Conservation (phyloP, 2,888 invertebrate genomes). For the Sinopyrophorus schimmeli region DNA sequence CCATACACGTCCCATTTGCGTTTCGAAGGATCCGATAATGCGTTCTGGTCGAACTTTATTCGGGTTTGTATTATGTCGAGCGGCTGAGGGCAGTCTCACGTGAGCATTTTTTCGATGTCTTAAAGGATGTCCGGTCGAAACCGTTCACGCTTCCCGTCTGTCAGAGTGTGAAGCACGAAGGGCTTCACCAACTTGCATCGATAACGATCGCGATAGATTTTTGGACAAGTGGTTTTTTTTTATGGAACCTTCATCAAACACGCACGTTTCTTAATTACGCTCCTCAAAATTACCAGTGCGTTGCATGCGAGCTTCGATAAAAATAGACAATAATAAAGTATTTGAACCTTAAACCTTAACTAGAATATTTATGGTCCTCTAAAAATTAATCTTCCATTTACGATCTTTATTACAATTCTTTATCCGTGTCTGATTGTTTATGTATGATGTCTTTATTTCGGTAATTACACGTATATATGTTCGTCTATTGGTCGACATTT, state of each 20-base stretch:
- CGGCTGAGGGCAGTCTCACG: conserved; percentile 17
- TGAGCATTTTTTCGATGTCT: conserved; percentile 25
- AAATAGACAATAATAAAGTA: too few species aligned
- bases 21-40: conserved; percentile 19
- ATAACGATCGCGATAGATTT: conserved; percentile 42
- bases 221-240: conserved; percentile 43
- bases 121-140: conserved; percentile 45
- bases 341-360: conserved; percentile 10
- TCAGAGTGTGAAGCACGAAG: conserved; percentile 36
- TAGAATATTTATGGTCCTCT: not conserved
- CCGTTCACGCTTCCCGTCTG: conserved; percentile 45
- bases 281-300: conserved; percentile 26
- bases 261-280: conserved; percentile 44
- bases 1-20: conserved; percentile 16
- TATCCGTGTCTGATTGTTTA: too few species aligned
- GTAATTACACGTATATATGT: too few species aligned
- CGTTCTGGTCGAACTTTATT: conserved; percentile 17
- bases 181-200: conserved; percentile 32
- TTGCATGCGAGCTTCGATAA: conserved; percentile 13
- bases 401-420: too few species aligned
- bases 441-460: too few species aligned
- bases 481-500: too few species aligned
- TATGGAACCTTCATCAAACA: conserved; percentile 41
- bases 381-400: too few species aligned
- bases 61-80: conserved; percentile 23